Percentiles rank a stretch among this genome's conserved stretches.
Evolutionary conservation across 2,113 vertebrate genomes (phyloP).

Genomic region (Dendrocopos noguchii): DNA sequence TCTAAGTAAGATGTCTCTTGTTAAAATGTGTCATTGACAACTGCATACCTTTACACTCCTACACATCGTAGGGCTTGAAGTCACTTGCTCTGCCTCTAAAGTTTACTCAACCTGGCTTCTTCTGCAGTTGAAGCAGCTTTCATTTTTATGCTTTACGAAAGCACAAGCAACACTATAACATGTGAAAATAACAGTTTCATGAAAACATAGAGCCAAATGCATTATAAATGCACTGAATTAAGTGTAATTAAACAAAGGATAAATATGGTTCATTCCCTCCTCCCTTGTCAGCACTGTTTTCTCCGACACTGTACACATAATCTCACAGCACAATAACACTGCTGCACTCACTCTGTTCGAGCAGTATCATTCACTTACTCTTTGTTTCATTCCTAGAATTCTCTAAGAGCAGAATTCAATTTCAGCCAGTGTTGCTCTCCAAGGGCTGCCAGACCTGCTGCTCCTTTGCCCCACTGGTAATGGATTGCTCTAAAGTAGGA

Average conservation of each 20-base stretch:
- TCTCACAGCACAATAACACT: not conserved
- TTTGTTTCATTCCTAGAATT: constrained; percentile 6
- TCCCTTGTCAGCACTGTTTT: not conserved
- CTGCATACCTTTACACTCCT: not conserved
- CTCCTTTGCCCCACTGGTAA: not conserved
- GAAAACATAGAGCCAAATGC: constrained; percentile 6
- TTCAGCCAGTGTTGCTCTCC: not conserved
- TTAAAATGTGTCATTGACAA: not conserved
- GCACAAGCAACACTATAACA: not conserved
- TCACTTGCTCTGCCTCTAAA: not conserved
- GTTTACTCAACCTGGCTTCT: not conserved
- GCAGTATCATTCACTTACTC: not conserved
- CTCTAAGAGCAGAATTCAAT: not conserved
- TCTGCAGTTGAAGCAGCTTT: not conserved
- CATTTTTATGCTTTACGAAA: not conserved
- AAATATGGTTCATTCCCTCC: not conserved
- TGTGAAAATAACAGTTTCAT: not conserved
- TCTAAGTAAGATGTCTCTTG: not conserved
- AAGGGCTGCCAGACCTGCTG: not conserved
- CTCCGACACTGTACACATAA: not conserved
- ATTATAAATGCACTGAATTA: constrained; percentile 7
- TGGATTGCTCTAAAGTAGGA: not conserved
- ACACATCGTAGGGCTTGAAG: not conserved
- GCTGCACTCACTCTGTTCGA: not conserved
- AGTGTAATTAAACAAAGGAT: constrained; percentile 32